These are phyloP conservation scores for Leptobrachium ailaonicum DNA, from an alignment of 2,113 vertebrate species.

Conservation along the genomic window DNA sequence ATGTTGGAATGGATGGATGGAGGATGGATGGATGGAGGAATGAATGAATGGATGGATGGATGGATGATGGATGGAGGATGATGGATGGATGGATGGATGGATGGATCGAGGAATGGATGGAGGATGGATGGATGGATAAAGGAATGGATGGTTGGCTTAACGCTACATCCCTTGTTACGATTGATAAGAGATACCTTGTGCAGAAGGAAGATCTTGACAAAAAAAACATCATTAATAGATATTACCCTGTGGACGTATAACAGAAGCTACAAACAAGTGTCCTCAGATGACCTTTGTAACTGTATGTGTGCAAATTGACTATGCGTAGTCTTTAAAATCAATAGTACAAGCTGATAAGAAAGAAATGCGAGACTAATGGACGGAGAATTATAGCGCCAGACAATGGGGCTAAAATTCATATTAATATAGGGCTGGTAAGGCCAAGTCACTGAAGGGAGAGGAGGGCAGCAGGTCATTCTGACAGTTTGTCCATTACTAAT, in stretches of 20 bases:
- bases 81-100: no score
- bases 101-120: neutral
- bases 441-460: constrained; percentile 66
- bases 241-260: constrained; percentile 52
- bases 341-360: constrained; percentile 76
- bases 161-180: constrained; percentile 30
- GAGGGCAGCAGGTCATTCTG: constrained; percentile 75
- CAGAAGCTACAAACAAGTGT: constrained; percentile 55
- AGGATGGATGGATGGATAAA: neutral
- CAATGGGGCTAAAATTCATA: constrained; percentile 74
- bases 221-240: constrained; percentile 45
- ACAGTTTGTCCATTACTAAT: constrained; percentile 79
- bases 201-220: constrained; percentile 40
- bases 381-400: constrained; percentile 73
- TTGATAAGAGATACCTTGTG: constrained; percentile 40
- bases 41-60: no score
- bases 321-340: constrained; percentile 72
- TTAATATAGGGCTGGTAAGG: constrained; percentile 76
- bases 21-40: no score
- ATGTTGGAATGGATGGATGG: no score
- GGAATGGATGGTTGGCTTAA: constrained; percentile 26
- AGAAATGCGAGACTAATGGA: constrained; percentile 91
- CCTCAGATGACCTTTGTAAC: constrained; percentile 66
- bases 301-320: constrained; percentile 64
- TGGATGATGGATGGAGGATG: no score